These are phyloP conservation scores for Oostethus manadensis DNA, from an alignment of 2,113 vertebrate species.

Conservation along the genomic window DNA sequence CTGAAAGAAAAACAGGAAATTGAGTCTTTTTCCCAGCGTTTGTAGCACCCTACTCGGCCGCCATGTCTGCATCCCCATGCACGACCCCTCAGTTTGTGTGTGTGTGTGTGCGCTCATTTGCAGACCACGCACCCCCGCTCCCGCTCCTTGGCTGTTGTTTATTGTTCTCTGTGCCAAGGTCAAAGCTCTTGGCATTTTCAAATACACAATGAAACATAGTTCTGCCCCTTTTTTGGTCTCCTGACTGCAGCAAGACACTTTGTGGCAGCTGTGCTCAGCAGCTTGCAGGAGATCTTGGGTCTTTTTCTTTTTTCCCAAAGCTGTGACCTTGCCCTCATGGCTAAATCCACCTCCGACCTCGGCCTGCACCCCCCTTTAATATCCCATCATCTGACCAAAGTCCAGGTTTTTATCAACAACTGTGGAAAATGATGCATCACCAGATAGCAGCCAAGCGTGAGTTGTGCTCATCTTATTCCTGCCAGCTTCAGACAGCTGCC, in stretches of 20 bases:
- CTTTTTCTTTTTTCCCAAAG: conserved; percentile 40
- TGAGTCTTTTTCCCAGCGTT: conserved; percentile 60
- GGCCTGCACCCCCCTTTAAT: conserved; percentile 9
- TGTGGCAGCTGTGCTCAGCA: conserved; percentile 57
- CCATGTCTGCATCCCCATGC: conserved; percentile 17
- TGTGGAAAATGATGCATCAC: conserved; percentile 20
- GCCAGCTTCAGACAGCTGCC: neutral
- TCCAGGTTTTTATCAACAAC: conserved; percentile 27
- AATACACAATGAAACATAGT: conserved; percentile 65
- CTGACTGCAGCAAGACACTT: conserved; percentile 30
- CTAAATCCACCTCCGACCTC: conserved; percentile 43
- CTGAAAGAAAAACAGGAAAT: conserved; percentile 70
- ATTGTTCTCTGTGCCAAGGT: conserved; percentile 64
- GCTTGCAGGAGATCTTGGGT: conserved; percentile 27
- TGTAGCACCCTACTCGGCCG: conserved; percentile 19
- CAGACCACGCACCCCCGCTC: no score
- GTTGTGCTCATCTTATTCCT: conserved; percentile 31
- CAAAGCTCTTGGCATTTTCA: conserved; percentile 67
- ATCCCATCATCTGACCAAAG: conserved; percentile 17
- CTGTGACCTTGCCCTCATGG: conserved; percentile 52
- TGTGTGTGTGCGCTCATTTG: conserved; percentile 12
- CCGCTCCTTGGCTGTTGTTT: conserved; percentile 35
- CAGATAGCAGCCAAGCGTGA: conserved; percentile 45
- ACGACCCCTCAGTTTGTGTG: conserved; percentile 2
- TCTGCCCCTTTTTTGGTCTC: conserved; percentile 16